Evolutionary conservation across 2,113 vertebrate species (phyloP).

Genomic region (Chrysemys picta): DNA sequence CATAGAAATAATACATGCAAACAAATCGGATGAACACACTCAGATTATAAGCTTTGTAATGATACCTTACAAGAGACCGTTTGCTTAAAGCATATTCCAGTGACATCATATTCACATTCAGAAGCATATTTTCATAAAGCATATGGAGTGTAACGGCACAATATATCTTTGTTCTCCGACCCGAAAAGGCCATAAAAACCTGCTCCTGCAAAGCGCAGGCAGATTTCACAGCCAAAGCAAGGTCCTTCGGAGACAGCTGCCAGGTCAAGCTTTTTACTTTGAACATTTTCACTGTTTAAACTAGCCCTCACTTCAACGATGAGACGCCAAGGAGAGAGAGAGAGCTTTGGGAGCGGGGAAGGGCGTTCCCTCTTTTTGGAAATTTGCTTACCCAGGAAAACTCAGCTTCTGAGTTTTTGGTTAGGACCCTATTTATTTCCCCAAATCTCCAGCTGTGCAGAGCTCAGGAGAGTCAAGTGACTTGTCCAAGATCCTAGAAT

Average conservation of each 20-base stretch:
- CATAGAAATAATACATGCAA: too few relatives aligned
- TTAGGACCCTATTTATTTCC: slow-evolving; percentile 39
- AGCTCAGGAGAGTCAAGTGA: slow-evolving; percentile 60
- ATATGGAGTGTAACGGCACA: too few relatives aligned
- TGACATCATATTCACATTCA: too few relatives aligned
- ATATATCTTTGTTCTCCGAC: slow-evolving; percentile 59
- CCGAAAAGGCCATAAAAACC: slow-evolving; percentile 65
- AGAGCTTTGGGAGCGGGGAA: not conserved
- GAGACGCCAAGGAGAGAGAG: slow-evolving; percentile 30
- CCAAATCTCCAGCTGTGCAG: slow-evolving; percentile 67
- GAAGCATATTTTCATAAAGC: too few relatives aligned
- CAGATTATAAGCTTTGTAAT: too few relatives aligned
- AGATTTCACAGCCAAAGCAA: slow-evolving; percentile 68
- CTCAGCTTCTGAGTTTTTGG: slow-evolving; percentile 53
- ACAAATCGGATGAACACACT: too few relatives aligned
- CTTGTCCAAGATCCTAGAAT: slow-evolving; percentile 54
- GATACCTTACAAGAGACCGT: too few relatives aligned
- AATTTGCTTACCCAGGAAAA: slow-evolving; percentile 60
- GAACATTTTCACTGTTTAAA: slow-evolving; percentile 70
- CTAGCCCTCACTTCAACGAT: slow-evolving; percentile 43
- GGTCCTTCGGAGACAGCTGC: slow-evolving; percentile 66
- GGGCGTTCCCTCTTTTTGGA: not conserved
- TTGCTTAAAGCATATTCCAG: too few relatives aligned
- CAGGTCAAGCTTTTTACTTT: slow-evolving; percentile 71
- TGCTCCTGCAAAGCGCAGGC: slow-evolving; percentile 65